Conservation (phyloP, 2,888 invertebrate genomes). For the Perizoma affinitatum region DNA sequence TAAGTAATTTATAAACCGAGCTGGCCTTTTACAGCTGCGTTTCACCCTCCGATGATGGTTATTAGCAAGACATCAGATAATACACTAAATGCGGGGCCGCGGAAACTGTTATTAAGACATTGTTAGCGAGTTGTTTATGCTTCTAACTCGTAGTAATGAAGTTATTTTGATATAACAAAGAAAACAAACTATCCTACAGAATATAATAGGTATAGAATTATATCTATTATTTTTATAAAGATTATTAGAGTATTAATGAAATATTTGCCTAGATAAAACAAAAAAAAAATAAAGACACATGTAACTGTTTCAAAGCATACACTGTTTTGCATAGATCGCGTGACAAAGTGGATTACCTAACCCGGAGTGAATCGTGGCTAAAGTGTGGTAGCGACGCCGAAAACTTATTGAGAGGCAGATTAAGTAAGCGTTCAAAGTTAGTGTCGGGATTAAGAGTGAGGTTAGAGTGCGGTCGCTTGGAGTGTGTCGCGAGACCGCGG, state of each 20-base stretch:
- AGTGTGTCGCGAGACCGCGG: conserved; percentile 23
- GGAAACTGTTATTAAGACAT: conserved; percentile 52
- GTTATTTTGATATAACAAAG: conserved; percentile 25
- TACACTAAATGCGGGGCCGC: conserved; percentile 61
- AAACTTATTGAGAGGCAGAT: conserved; percentile 33
- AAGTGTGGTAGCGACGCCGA: conserved; percentile 23
- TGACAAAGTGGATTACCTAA: conserved; percentile 7
- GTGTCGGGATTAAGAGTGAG: conserved; percentile 52
- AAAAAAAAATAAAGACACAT: neutral
- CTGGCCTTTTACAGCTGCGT: conserved; percentile 69
- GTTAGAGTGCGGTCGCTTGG: conserved; percentile 42
- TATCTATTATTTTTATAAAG: too few relatives aligned
- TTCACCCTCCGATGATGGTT: conserved; percentile 72
- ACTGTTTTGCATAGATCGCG: conserved; percentile 1
- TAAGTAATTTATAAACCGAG: conserved; percentile 72
- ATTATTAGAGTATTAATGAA: too few relatives aligned
- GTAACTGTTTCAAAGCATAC: conserved; percentile 1
- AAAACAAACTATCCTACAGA: too few relatives aligned
- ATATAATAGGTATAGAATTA: too few relatives aligned
- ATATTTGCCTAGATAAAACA: too few relatives aligned
- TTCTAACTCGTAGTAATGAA: conserved; percentile 24
- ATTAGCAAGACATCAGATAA: conserved; percentile 78
- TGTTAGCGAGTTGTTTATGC: conserved; percentile 30
- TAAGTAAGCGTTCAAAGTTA: conserved; percentile 43
- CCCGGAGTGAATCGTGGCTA: conserved; percentile 16